Base-by-base conservation (phyloP, 2,797 vertebrate genomes). In the Gambelia wislizenii region DNA sequence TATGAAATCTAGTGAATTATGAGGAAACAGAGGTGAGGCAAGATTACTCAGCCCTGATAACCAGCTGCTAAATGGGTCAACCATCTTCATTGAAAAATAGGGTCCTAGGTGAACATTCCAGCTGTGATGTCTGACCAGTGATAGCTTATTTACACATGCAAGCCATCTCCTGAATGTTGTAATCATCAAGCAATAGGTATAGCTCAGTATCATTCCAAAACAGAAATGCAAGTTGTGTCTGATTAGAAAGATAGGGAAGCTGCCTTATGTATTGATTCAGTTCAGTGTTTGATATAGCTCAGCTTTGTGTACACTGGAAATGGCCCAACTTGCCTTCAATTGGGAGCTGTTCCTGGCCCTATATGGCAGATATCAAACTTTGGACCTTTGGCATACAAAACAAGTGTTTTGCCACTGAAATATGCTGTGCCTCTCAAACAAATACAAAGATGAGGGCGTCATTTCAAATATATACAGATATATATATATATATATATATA, bases 111-210 rank as follows among this genome's bases (percentile, higher is more conserved):
- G 59, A 44, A 85, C 22, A 54, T 61, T 70, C 22, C 56, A 36
- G 18, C 36, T 76, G 13, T 64, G 20, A 64, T 44, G 16, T 61
- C 59, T 75, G 54, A 61, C 75, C 36, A 64, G 12, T 49, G 6
- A 56, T 52, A 18, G 33, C 30, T 64, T 61, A 86, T 78, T 44
- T 39, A 82, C 25, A 44, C 80, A 82, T 36, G 2, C 25, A 78
- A 77, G 61, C 67, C 14, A 49, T 86, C 36, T 27, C 33, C 18
- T 27, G 22, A 67, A 64, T 64, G 83, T 78, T 86, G n/a, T 61
- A 86, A n/a, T 79, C 54, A 75, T 85, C 70, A 85, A 75, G 30
- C 75, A 25, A 78, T 67, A 12, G 67, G 64, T 12, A 42, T 69
- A 36, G 59, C 22, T 61, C 33, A 64, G 6, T 59, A 22, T 76